Evolutionary conservation across 2,113 vertebrate species (phyloP).

Genomic region (Sula dactylatra): DNA sequence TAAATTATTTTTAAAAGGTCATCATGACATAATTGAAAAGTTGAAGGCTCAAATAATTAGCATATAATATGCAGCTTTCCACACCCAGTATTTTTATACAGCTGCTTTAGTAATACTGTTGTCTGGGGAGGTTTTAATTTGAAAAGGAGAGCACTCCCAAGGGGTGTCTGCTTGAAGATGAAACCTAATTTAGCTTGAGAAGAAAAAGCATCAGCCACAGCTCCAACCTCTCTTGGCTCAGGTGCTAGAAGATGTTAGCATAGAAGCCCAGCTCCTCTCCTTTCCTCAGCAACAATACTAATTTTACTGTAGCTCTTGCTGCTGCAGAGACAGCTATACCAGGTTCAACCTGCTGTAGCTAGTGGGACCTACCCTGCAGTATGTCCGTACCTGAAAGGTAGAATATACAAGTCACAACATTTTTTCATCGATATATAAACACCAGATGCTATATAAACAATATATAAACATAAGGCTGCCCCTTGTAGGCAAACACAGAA

Average conservation of each 20-base stretch:
- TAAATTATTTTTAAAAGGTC: conserved; percentile 29
- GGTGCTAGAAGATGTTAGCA: neutral
- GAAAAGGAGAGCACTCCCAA: neutral
- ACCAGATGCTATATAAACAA: neutral
- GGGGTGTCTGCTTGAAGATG: neutral
- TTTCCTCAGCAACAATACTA: neutral
- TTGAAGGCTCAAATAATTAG: conserved; percentile 10
- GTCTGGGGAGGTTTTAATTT: conserved; percentile 5
- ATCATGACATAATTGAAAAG: neutral
- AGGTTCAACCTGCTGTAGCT: neutral
- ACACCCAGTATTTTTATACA: neutral
- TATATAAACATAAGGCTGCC: no score
- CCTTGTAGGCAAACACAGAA: neutral
- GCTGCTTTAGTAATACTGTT: neutral
- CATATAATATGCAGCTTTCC: neutral
- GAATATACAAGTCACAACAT: neutral
- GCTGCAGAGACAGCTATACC: neutral
- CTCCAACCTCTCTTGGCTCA: neutral
- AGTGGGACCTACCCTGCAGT: neutral
- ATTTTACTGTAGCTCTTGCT: neutral
- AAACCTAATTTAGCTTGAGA: neutral
- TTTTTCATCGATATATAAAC: neutral
- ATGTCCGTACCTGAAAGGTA: neutral
- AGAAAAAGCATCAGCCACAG: neutral
- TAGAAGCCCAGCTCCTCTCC: neutral